Evolutionary conservation across 2,888 invertebrate species (phyloP), one percentile per base, ranked within the genome.

Genomic region (Ochlodes sylvanus): DNA sequence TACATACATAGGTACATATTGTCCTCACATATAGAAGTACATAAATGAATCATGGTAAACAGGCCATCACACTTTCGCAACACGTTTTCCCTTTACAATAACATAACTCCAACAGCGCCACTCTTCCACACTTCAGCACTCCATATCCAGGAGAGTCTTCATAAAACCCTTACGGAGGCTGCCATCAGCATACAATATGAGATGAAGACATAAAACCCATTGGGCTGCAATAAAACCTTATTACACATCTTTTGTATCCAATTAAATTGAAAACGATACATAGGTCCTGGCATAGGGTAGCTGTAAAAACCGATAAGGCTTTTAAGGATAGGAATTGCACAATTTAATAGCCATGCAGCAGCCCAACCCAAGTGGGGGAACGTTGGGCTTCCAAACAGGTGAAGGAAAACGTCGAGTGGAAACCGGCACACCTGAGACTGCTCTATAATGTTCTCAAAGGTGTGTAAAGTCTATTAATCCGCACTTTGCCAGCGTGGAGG

Each of bases 161-260:
- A 42, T 65, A 65, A 65, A 65, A 17, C 38, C 57, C 41, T 44
- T 57, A 50, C 58, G 27, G 0, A 50, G 38, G 58, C 32, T 38
- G 54, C 15, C 50, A 55, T 61, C 70, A 42, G 68, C 71, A 75
- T 73, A 73, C 71, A 68, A 70, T 72, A 70, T 70, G 73, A 75
- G 73, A 87, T 88, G 77, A 79, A 88, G 86, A 79, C 76, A 81
- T 88, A 87, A 85, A 82, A 73, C 73, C 77, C 72, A 68, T 58
- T 68, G 72, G 64, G 70, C 68, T 70, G 76, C 83, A 73, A 82
- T 88, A 88, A 90, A 89, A 80, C 76, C 80, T 84, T 87, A 88
- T 86, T 87, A 84, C 81, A 79, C 80, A 77, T 85, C 77, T 83
- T 87, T 86, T 86, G 84, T 86, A 84, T 85, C 80, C 81, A 89